phyloP scores from a whole-genome alignment of 2,888 invertebrate species.

The Cryptophagus acutangulus region DNA sequence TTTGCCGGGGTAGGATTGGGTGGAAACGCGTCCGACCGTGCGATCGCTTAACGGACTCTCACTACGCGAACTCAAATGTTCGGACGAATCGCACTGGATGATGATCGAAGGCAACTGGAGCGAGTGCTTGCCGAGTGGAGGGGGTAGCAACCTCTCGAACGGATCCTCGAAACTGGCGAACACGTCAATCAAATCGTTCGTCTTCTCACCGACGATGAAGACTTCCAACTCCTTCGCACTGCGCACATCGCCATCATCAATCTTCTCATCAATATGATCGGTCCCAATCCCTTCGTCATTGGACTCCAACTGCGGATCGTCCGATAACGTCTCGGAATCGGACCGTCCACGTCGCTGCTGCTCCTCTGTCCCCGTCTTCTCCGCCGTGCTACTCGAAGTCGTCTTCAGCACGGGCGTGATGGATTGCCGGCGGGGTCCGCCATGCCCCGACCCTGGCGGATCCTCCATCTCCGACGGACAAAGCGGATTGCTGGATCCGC shows the following conservation, averaged over 20 bases:
- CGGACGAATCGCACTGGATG: constrained; percentile 51
- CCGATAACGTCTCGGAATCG: constrained; percentile 70
- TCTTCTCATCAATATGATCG: constrained; percentile 64
- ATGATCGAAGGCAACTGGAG: constrained; percentile 59
- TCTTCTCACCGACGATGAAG: constrained; percentile 46
- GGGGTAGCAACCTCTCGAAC: constrained; percentile 45
- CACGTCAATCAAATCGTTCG: constrained; percentile 50
- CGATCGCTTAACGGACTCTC: constrained; percentile 74
- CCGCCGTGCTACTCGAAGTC: constrained; percentile 39
- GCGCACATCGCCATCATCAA: constrained; percentile 63
- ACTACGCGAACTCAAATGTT: constrained; percentile 63
- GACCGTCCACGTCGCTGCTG: constrained; percentile 59
- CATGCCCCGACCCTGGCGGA: constrained; percentile 56
- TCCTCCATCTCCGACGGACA: constrained; percentile 74
- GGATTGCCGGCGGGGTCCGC: constrained; percentile 51
- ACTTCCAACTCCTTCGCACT: constrained; percentile 62
- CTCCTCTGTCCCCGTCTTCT: constrained; percentile 38
- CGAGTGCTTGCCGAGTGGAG: constrained; percentile 44
- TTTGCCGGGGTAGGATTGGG: constrained; percentile 67
- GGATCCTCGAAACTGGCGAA: constrained; percentile 55
- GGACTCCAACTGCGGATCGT: constrained; percentile 65
- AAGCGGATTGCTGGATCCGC: constrained; percentile 75
- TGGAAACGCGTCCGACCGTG: constrained; percentile 62
- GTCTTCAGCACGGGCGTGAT: constrained; percentile 55
- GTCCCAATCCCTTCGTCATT: constrained; percentile 77